phyloP scores from a whole-genome alignment of 2,797 vertebrate genomes.

The Acropternis orthonyx region DNA sequence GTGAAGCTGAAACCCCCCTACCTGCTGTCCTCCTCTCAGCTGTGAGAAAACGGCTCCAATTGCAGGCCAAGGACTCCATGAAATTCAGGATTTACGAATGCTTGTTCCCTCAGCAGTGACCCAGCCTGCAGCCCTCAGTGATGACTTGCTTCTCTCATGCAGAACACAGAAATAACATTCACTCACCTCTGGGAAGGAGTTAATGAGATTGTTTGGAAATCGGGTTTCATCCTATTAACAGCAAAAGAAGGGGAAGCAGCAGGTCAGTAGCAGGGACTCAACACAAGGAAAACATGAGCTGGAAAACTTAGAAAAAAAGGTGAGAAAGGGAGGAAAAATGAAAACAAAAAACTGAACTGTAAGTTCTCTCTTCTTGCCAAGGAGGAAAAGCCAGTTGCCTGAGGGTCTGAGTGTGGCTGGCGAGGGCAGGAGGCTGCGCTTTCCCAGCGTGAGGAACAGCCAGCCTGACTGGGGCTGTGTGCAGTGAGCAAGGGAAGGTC shows the following conservation, averaged over 20 bases:
- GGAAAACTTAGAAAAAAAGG: neutral
- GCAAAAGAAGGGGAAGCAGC: neutral
- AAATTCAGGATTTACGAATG: neutral
- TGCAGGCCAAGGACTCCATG: neutral
- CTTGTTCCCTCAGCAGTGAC: neutral
- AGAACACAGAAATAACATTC: neutral
- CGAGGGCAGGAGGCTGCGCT: neutral
- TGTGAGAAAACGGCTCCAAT: neutral
- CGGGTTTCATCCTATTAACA: neutral
- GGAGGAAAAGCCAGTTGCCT: neutral
- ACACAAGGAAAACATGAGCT: neutral
- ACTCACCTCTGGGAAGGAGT: neutral
- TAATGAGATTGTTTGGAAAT: neutral
- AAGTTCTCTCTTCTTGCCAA: neutral
- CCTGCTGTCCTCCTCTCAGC: neutral
- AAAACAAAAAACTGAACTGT: neutral
- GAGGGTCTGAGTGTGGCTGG: neutral
- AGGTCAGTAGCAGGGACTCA: neutral
- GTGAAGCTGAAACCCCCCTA: neutral
- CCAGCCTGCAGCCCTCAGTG: neutral
- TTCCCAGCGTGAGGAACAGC: rapidly evolving
- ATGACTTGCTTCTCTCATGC: neutral
- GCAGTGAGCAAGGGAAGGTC: neutral
- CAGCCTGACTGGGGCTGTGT: no score
- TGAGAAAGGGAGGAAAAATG: neutral